Conservation (phyloP, 1,140 invertebrate species). For the Drosophila tsacasi region DNA sequence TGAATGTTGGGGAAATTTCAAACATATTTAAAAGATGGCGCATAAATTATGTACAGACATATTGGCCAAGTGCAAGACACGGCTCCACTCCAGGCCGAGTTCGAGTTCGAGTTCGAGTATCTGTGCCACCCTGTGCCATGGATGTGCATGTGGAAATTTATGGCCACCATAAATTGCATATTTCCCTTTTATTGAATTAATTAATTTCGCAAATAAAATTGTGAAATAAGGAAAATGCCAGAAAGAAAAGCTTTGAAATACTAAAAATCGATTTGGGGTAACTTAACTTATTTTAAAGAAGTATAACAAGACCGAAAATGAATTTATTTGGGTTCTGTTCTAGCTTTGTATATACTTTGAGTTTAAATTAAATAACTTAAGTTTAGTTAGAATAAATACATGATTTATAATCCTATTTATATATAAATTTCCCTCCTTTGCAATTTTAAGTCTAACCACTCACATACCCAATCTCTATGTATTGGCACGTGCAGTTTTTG, state of each 20-base stretch:
- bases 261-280: slow-evolving; percentile 9
- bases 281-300: not conserved
- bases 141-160: slow-evolving; percentile 57
- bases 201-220: slow-evolving; percentile 72
- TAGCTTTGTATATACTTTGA: too few species aligned
- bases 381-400: not conserved
- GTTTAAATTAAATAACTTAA: not conserved
- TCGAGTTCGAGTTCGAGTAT: slow-evolving; percentile 19
- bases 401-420: not conserved
- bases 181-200: slow-evolving; percentile 72
- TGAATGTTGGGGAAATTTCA: slow-evolving; percentile 37
- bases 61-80: slow-evolving; percentile 57
- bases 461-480: not conserved
- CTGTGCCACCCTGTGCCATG: slow-evolving; percentile 13
- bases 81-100: slow-evolving; percentile 7
- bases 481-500: slow-evolving; percentile 21
- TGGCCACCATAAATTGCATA: slow-evolving; percentile 68
- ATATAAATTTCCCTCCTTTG: too few species aligned
- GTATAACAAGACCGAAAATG: not conserved
- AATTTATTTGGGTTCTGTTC: not conserved
- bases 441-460: not conserved
- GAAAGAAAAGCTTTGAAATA: slow-evolving; percentile 5
- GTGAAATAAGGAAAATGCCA: slow-evolving; percentile 18
- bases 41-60: slow-evolving; percentile 71
- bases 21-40: slow-evolving; percentile 68